Base-by-base conservation (phyloP, 2,797 vertebrate species). In the Rhadinocentrus ornatus region DNA sequence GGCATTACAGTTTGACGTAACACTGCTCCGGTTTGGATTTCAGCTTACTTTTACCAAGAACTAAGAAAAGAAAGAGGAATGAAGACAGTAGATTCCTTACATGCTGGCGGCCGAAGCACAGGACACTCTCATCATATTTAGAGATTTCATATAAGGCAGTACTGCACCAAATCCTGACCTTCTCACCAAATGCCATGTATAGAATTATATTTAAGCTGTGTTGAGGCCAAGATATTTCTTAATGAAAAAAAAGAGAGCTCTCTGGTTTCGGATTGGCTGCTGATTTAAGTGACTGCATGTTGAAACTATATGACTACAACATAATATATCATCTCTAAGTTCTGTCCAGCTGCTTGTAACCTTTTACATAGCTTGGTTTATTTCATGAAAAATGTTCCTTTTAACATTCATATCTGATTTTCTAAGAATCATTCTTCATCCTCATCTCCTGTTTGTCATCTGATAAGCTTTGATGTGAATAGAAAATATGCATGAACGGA, bases 1-100 rank as follows among this genome's bases (percentile, higher is more conserved):
- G 76, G 34, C 54, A 41, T 88, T 87, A 81, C 82, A 80, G 75
- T 82, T 85, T 88, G 84, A 88, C 70, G 55, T 71, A 72, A 71
- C 62, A 4, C 67, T 2, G 8, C 55, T 3, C 1, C 3, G 46
- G 84, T 73, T 84, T 85, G 67, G 62, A 75, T 90, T 86, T 90
- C 71, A 0, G 35, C 16, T 37, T 5, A 8, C 63, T 78, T 82
- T 77, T 76, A 35, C 82, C 58, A 75, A 74, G 82, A 82, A 83
- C 82, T 82, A 82, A 80, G 75, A 88, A 79, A 82, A 48, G 78
- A 79, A 78, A 46, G 62, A 70, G 66, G 67, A 75, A 80, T 71
- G 75, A 78, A 68, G 66, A 35, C 37, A 9, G 62, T 58, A 57
- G 41, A 76, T 76, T 80, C 63, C 59, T 82, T 27, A 52, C 20